phyloP scores from a whole-genome alignment of 2,113 vertebrate species.

The Pantherophis guttatus region DNA sequence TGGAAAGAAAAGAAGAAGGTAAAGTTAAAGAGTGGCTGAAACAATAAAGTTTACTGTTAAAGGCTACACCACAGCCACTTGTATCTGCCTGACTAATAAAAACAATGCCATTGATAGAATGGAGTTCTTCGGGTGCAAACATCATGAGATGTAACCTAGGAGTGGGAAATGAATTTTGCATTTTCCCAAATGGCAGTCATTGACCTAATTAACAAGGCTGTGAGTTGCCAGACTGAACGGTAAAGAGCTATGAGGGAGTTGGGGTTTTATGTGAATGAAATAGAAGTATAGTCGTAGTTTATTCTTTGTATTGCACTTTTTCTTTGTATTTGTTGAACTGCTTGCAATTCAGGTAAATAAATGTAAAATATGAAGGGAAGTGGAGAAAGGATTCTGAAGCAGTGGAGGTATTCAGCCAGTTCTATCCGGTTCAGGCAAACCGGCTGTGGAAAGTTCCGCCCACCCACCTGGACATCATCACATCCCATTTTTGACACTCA shows the following conservation, averaged over 20 bases:
- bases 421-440: too few species aligned
- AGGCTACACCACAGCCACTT: not conserved
- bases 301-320: not conserved
- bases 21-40: not conserved
- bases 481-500: too few species aligned
- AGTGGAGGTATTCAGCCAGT: too few species aligned
- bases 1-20: not conserved
- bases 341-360: not conserved
- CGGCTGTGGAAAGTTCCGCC: too few species aligned
- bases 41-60: not conserved
- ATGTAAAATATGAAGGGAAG: not conserved
- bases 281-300: not conserved
- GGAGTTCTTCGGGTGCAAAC: not conserved
- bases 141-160: not conserved
- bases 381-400: not conserved
- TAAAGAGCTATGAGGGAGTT: not conserved
- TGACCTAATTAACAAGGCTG: not conserved
- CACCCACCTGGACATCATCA: too few species aligned
- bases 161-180: not conserved
- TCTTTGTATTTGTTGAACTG: not conserved
- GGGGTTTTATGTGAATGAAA: not conserved
- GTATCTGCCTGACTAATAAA: not conserved
- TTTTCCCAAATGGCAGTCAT: not conserved
- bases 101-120: not conserved
- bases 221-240: not conserved